phyloP scores from a whole-genome alignment of 2,113 vertebrate species.

The Dicerorhinus sumatrensis region DNA sequence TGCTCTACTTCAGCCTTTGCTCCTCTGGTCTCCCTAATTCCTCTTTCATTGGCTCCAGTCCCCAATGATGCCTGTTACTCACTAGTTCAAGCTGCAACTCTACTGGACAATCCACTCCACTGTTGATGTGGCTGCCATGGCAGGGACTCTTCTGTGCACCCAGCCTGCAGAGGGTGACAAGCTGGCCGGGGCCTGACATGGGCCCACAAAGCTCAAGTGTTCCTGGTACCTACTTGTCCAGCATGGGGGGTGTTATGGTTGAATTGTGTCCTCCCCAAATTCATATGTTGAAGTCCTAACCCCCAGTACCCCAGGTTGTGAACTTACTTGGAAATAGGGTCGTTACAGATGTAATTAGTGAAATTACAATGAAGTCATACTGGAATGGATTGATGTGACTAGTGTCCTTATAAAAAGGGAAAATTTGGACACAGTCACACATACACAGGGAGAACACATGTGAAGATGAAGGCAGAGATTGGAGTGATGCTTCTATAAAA shows the following conservation, averaged over 20 bases:
- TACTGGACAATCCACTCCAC: not conserved
- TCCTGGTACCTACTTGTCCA: not conserved
- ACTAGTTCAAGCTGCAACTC: not conserved
- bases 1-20: not conserved
- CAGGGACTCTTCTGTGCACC: not conserved
- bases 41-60: not conserved
- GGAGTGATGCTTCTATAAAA: not conserved
- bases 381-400: not conserved
- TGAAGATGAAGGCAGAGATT: not conserved
- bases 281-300: not conserved
- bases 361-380: not conserved
- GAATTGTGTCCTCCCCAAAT: not conserved
- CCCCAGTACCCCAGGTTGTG: not conserved
- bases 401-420: not conserved
- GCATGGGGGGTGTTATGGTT: not conserved
- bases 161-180: not conserved
- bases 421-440: not conserved
- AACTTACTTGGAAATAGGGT: not conserved
- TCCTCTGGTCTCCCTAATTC: not conserved
- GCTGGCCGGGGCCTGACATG: not conserved
- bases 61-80: not conserved
- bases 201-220: not conserved
- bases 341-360: not conserved
- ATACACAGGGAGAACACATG: not conserved
- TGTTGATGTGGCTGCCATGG: not conserved